Evolutionary conservation across 2,797 vertebrate species (phyloP).

Genomic region (Pantherophis vulpinus): DNA sequence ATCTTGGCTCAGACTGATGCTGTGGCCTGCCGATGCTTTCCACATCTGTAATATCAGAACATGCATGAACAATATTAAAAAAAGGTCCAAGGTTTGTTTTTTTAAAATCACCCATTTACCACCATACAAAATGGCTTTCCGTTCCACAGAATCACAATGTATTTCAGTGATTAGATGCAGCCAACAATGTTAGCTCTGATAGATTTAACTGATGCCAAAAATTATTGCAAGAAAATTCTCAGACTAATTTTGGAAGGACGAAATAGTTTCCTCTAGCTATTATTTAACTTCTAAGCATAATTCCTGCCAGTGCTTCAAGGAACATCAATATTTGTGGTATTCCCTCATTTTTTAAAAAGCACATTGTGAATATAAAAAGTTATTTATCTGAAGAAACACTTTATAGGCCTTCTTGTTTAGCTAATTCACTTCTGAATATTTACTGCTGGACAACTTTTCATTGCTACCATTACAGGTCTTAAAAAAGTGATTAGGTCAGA

Average conservation of each 20-base stretch:
- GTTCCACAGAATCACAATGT: not conserved
- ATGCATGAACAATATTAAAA: not conserved
- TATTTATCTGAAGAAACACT: not conserved
- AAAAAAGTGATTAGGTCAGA: not conserved
- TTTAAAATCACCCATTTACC: accelerated
- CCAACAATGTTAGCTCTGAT: not conserved
- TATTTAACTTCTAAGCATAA: not conserved
- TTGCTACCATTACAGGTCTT: not conserved
- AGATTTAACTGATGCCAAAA: not conserved
- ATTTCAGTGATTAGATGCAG: not conserved
- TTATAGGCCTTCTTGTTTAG: not conserved
- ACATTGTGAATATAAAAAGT: not conserved
- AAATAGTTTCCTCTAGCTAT: not conserved
- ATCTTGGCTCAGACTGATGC: constrained; percentile 72
- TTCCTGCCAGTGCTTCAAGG: not conserved
- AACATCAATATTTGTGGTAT: not conserved
- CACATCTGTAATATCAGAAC: constrained; percentile 82
- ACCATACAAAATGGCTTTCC: not conserved
- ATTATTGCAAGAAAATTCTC: not conserved
- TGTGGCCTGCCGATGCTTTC: constrained; percentile 89
- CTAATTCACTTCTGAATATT: not conserved
- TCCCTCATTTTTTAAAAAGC: not conserved
- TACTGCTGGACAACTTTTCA: not conserved
- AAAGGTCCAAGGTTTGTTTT: accelerated
- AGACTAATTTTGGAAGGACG: not conserved